A percentile compares a stretch with the other conserved stretches of the same genome.
phyloP scores from a whole-genome alignment of 2,113 vertebrate genomes.

The Spheniscus mendiculus region DNA sequence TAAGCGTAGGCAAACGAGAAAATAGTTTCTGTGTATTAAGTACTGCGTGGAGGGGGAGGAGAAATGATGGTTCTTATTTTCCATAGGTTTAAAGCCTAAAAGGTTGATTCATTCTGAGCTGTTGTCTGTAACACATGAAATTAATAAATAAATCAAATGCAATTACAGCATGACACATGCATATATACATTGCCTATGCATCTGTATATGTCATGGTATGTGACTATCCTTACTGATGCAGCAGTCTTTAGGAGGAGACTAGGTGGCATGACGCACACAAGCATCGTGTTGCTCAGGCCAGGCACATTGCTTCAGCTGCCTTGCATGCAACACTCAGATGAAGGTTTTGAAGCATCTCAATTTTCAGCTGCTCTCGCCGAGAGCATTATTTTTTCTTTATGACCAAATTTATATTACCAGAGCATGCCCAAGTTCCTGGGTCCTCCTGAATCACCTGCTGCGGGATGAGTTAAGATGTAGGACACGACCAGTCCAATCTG shows the following conservation, averaged over 20 bases:
- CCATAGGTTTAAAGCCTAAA: not conserved
- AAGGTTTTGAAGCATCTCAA: not conserved
- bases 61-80: not conserved
- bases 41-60: not conserved
- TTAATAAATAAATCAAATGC: not conserved
- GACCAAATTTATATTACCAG: not conserved
- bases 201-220: not conserved
- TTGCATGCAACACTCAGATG: not conserved
- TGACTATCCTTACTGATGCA: not conserved
- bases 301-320: not conserved
- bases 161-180: not conserved
- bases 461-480: not conserved
- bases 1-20: not conserved
- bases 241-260: not conserved
- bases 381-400: not conserved
- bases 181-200: not conserved
- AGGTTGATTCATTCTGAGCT: not conserved
- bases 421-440: not conserved
- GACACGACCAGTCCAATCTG: not conserved
- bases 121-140: not conserved
- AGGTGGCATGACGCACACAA: fast-evolving
- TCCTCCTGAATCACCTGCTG: not conserved
- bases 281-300: not conserved
- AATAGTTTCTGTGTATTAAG: not conserved
- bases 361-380: fast-evolving